phyloP scores from a whole-genome alignment of 2,888 invertebrate genomes.

The Lasioglossum marginatum region DNA sequence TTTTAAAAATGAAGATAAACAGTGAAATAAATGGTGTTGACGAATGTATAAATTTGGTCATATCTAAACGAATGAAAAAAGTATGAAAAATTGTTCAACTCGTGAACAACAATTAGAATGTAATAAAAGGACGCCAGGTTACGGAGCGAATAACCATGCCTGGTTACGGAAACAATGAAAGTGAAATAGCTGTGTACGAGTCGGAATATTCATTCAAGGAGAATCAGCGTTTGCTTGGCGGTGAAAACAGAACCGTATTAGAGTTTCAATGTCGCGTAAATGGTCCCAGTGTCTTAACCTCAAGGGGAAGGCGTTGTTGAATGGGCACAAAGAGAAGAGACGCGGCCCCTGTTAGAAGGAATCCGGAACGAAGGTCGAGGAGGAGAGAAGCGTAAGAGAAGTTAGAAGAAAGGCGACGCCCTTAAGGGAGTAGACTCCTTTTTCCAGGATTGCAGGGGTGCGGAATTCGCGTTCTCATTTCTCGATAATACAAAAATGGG shows the following conservation, averaged over 20 bases:
- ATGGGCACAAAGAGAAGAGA: conserved; percentile 51
- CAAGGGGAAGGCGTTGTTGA: conserved; percentile 25
- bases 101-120: not conserved
- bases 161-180: not conserved
- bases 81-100: not conserved
- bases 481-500: too few relatives aligned
- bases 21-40: not conserved
- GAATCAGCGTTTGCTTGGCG: conserved; percentile 24
- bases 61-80: not conserved
- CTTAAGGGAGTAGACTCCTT: too few relatives aligned
- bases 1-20: not conserved
- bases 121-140: not conserved
- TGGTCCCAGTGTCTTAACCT: conserved; percentile 23
- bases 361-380: conserved; percentile 42
- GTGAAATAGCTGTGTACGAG: not conserved
- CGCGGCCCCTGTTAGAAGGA: conserved; percentile 38
- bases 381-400: conserved; percentile 19
- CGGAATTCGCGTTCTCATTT: too few relatives aligned
- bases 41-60: not conserved
- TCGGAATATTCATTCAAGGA: conserved; percentile 18
- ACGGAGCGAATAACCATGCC: too few relatives aligned
- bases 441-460: too few relatives aligned
- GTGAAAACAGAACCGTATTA: conserved; percentile 18
- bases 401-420: conserved; percentile 36
- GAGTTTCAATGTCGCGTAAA: conserved; percentile 33